These are phyloP conservation scores for Lasioglossum lativentre DNA, from an alignment of 2,888 invertebrate species.

Conservation along the genomic window DNA sequence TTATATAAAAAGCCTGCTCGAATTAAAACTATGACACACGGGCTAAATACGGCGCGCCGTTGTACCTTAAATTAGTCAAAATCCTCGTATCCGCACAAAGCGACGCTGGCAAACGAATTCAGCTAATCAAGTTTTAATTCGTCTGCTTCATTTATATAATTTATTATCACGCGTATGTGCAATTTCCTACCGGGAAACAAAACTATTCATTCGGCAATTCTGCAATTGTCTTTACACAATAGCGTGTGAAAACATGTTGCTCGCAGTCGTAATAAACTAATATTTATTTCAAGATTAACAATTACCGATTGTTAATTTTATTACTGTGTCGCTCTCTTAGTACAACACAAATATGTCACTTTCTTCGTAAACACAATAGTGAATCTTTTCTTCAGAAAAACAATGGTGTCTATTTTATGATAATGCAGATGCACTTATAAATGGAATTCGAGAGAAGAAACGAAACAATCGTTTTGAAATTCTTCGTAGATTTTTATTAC, in stretches of 20 bases:
- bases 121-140: background rate
- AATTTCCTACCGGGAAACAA: background rate
- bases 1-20: slow-evolving; percentile 5
- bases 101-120: background rate
- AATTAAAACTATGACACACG: slow-evolving; percentile 3
- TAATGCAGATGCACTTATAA: no score
- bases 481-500: no score
- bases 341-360: no score
- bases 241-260: no score
- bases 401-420: no score
- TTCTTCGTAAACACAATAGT: no score
- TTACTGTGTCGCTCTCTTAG: no score
- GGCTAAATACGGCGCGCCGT: background rate
- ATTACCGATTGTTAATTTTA: no score
- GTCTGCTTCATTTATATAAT: background rate
- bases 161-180: background rate
- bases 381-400: no score
- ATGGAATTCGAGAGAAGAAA: no score
- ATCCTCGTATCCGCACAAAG: background rate
- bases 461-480: no score
- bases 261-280: no score
- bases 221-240: background rate
- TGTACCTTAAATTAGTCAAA: slow-evolving; percentile 6
- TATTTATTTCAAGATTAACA: background rate
- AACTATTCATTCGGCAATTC: background rate